Evolutionary conservation across 1,140 invertebrate species (phyloP).

Genomic region (Drosophila orosa): DNA sequence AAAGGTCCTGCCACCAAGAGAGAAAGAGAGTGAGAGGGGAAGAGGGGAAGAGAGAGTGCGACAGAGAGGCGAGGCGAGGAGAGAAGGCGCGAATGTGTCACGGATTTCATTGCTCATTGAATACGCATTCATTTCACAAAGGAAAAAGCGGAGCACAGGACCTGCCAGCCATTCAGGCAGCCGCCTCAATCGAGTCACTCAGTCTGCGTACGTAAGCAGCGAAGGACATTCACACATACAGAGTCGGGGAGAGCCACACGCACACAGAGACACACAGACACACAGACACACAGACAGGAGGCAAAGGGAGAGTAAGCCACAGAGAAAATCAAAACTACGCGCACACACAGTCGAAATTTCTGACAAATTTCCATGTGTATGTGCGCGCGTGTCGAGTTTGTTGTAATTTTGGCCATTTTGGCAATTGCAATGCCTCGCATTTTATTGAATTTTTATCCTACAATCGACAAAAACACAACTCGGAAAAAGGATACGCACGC

Average conservation of each 20-base stretch:
- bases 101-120: slow-evolving; percentile 83
- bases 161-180: slow-evolving; percentile 74
- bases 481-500: slow-evolving; percentile 24
- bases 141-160: slow-evolving; percentile 50
- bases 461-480: slow-evolving; percentile 32
- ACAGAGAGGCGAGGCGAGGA: slow-evolving; percentile 7
- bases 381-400: slow-evolving; percentile 37
- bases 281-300: slow-evolving; percentile 50
- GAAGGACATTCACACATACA: slow-evolving; percentile 55
- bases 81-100: slow-evolving; percentile 76
- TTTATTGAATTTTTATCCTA: slow-evolving; percentile 77
- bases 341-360: slow-evolving; percentile 70
- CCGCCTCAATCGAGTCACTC: slow-evolving; percentile 78
- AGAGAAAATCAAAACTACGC: slow-evolving; percentile 82
- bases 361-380: slow-evolving; percentile 61
- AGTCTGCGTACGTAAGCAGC: slow-evolving; percentile 81
- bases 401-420: slow-evolving; percentile 68
- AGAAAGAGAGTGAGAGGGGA: background rate
- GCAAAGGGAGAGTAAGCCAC: slow-evolving; percentile 68
- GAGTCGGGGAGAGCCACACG: slow-evolving; percentile 45
- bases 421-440: slow-evolving; percentile 74
- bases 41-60: background rate
- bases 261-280: slow-evolving; percentile 39
- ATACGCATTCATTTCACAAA: slow-evolving; percentile 79
- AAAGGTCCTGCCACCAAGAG: slow-evolving; percentile 8